phyloP scores from a whole-genome alignment of 2,888 invertebrate species.

The Tryphoninae sp. region DNA sequence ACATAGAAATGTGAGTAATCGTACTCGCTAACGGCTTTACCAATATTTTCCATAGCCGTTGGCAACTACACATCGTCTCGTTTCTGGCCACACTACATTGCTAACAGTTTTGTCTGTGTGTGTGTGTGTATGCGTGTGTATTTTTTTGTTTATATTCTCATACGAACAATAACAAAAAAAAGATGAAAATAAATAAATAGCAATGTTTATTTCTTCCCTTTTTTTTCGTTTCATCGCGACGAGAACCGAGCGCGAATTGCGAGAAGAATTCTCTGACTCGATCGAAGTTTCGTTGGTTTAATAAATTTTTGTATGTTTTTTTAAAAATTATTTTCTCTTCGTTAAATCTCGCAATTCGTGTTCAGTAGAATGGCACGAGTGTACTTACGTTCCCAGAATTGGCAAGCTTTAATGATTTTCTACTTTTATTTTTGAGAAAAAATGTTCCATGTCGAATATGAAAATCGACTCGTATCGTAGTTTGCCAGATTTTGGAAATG shows the following conservation, averaged over 20 bases:
- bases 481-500: slow-evolving; percentile 36
- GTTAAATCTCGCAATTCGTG: slow-evolving; percentile 38
- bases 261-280: slow-evolving; percentile 14
- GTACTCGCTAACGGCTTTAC: slow-evolving; percentile 56
- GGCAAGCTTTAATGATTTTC: slow-evolving; percentile 30
- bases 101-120: slow-evolving; percentile 40
- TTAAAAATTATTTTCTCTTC: not conserved
- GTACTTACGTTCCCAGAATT: slow-evolving; percentile 43
- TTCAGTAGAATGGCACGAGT: slow-evolving; percentile 53
- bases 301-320: not conserved
- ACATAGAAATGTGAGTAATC: slow-evolving; percentile 73
- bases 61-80: slow-evolving; percentile 44
- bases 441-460: not conserved
- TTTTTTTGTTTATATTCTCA: slow-evolving; percentile 29
- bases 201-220: slow-evolving; percentile 7
- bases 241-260: slow-evolving; percentile 48
- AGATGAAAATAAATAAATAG: slow-evolving; percentile 68
- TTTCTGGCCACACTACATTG: slow-evolving; percentile 47
- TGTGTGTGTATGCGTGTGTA: not conserved
- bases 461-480: not conserved
- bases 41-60: slow-evolving; percentile 63
- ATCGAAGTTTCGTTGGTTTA: too few relatives aligned
- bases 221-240: slow-evolving; percentile 26
- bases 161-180: slow-evolving; percentile 45
- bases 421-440: not conserved